Base-by-base conservation (phyloP, 2,113 vertebrate species). In the Girardinichthys multiradiatus region DNA sequence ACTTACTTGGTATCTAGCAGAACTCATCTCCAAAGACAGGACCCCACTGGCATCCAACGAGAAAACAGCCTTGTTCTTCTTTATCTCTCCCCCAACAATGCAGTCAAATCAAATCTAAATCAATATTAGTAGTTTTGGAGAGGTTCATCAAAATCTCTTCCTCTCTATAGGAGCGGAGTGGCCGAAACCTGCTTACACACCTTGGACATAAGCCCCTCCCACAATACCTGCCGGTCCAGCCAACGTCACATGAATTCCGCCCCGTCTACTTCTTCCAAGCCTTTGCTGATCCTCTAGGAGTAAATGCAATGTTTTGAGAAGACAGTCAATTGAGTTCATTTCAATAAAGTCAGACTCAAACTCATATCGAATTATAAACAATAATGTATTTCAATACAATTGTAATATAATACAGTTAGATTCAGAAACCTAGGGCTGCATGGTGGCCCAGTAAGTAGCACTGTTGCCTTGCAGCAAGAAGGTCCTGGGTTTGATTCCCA, bases 1-100 rank as follows among this genome's bases (percentile, higher is more conserved):
- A 90, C 91, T 91, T 83, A 92, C 92, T 48, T 81, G 61, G 71
- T 81, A 91, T 90, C 78, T 85, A 69, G 77, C 82, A 0, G 87
- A 70, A 72, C 70, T 0, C 92, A 93, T 93, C 57, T 74, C 81
- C 30, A 67, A 12, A 19, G 37, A 28, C 4, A 28, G 1, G 37
- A 45, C 4, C 33, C 60, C 28, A 5, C 10, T 26, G 65, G 51
- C 68, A 28, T 51, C 62, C 57, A 27, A 31, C 51, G 15, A 10
- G 64, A 71, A 8, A 24, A 33, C n/a, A n/a, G n/a, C n/a, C n/a
- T n/a, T n/a, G n/a, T 30, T 15, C 33, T 51, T 24, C 11, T 30
- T 61, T 19, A 19, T 45, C 4, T 30, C 2, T 17, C 59, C 65
- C 5, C 30, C 31, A 33, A 26, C 0, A 54, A 5, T 17, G 13